These are phyloP conservation scores for Sterrhoptilus dennistouni DNA, from an alignment of 2,113 vertebrate species.

Conservation along the genomic window DNA sequence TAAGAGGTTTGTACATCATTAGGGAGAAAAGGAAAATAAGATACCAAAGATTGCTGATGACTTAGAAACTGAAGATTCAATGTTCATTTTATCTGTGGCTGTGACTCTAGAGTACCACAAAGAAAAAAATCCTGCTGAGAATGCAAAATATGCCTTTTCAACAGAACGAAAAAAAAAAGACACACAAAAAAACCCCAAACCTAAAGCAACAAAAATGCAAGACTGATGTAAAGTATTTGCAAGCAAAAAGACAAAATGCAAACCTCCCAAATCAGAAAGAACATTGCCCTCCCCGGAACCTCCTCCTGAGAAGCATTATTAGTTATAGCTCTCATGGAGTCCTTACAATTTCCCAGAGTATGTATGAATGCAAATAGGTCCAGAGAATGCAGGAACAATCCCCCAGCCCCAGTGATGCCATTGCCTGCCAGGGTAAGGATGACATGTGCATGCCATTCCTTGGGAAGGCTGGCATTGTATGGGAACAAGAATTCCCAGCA, in stretches of 20 bases:
- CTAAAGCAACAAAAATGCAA: neutral
- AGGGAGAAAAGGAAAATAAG: neutral
- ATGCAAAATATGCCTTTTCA: neutral
- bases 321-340: slow-evolving; percentile 6
- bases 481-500: slow-evolving; percentile 52
- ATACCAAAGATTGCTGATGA: neutral
- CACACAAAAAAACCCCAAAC: neutral
- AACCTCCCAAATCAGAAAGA: neutral
- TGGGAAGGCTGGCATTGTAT: neutral
- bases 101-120: neutral
- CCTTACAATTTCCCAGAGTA: slow-evolving; percentile 21
- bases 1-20: neutral
- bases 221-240: neutral
- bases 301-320: neutral
- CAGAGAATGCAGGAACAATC: slow-evolving; percentile 18
- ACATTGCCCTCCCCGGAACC: neutral
- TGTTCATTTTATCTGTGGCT: neutral
- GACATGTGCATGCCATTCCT: neutral
- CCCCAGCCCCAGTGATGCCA: neutral
- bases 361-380: slow-evolving; percentile 23
- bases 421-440: neutral
- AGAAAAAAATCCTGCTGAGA: neutral
- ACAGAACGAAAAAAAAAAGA: neutral
- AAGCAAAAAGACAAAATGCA: neutral
- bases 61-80: neutral